A percentile compares a stretch with the other conserved stretches of the same genome.
Conservation (phyloP, 2,797 vertebrate genomes). For the Arrhamphus sclerolepis region DNA sequence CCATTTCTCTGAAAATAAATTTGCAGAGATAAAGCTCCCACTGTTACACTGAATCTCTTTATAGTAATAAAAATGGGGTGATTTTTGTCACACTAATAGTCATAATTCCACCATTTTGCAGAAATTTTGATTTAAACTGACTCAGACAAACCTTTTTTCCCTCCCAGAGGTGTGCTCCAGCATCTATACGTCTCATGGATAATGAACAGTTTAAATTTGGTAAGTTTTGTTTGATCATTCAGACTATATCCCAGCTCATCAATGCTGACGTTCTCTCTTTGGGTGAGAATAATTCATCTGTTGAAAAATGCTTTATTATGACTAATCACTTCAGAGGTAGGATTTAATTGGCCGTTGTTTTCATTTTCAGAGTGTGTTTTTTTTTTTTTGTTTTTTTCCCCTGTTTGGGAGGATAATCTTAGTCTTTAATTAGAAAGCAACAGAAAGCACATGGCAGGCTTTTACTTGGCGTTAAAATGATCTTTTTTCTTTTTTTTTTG, state of each 20-base stretch:
- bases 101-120: background rate
- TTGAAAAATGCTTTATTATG: too few relatives aligned
- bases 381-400: background rate
- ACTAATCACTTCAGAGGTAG: too few relatives aligned
- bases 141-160: background rate
- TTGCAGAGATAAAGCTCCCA: too few relatives aligned
- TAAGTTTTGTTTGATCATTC: slow-evolving; percentile 75
- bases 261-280: background rate
- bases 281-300: background rate
- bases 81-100: background rate
- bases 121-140: slow-evolving; percentile 5
- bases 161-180: slow-evolving; percentile 95
- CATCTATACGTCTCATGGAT: slow-evolving; percentile 97
- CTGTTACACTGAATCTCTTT: too few relatives aligned
- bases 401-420: background rate
- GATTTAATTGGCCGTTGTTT: too few relatives aligned
- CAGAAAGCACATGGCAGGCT: slow-evolving; percentile 8
- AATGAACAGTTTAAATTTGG: slow-evolving; percentile 97
- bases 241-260: background rate
- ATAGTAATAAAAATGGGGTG: too few relatives aligned
- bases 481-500: slow-evolving; percentile 9
- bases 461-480: slow-evolving; percentile 6
- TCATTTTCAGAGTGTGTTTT: too few relatives aligned
- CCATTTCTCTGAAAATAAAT: background rate
- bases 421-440: slow-evolving; percentile 20